Evolutionary conservation across 2,113 vertebrate species (phyloP).

Genomic region (Pipra filicauda): DNA sequence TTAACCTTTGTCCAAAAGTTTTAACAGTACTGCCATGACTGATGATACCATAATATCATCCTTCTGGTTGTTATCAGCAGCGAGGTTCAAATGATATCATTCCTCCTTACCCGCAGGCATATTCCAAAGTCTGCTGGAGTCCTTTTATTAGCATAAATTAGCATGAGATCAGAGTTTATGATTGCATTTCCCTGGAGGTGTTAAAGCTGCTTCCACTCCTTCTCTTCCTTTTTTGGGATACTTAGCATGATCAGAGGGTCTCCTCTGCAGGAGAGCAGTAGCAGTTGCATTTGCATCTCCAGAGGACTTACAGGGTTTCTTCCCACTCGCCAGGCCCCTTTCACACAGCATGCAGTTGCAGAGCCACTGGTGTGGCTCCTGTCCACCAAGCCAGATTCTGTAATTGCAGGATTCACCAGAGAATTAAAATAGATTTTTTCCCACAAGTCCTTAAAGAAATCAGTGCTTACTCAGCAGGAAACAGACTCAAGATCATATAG

Average conservation of each 20-base stretch:
- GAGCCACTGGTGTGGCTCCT: not conserved
- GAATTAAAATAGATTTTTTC: not conserved
- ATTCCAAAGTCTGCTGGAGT: not conserved
- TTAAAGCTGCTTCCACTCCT: not conserved
- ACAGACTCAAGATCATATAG: not conserved
- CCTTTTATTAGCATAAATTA: not conserved
- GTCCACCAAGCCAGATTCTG: not conserved
- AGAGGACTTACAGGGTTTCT: not conserved
- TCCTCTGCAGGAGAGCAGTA: not conserved
- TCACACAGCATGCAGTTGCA: not conserved
- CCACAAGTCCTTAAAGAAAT: not conserved
- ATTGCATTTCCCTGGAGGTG: not conserved
- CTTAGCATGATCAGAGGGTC: not conserved
- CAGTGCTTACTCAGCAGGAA: not conserved
- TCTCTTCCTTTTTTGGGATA: not conserved
- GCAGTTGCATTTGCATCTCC: not conserved
- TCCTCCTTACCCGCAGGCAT: not conserved
- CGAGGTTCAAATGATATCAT: not conserved
- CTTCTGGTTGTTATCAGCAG: not conserved
- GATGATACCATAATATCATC: not conserved
- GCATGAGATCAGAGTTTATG: not conserved
- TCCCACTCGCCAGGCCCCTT: not conserved
- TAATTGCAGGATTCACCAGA: not conserved
- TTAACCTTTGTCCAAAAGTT: not conserved
- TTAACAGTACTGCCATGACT: not conserved